These are phyloP conservation scores for Frieseomelitta varia DNA, from an alignment of 1,140 invertebrate species.

Conservation along the genomic window DNA sequence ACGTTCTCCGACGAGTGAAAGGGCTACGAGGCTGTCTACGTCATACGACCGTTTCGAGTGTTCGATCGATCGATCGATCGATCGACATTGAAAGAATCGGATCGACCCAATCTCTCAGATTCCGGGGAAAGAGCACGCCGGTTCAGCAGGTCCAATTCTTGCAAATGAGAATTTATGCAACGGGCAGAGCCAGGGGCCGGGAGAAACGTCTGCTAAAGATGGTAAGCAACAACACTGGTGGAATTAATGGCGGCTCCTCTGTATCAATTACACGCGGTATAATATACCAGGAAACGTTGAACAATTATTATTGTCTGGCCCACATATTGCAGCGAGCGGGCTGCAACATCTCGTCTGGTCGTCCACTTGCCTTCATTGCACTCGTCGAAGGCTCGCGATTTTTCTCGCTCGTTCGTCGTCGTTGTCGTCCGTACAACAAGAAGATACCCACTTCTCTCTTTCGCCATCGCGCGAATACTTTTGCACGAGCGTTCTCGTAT, in stretches of 20 bases:
- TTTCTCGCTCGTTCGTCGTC: slow-evolving; percentile 19
- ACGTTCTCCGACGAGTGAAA: slow-evolving; percentile 62
- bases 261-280: slow-evolving; percentile 70
- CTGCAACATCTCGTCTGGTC: slow-evolving; percentile 46
- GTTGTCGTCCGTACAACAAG: too few relatives aligned
- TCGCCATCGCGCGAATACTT: neutral
- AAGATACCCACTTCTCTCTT: neutral
- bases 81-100: neutral
- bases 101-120: neutral
- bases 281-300: slow-evolving; percentile 74
- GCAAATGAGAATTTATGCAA: slow-evolving; percentile 15
- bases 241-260: slow-evolving; percentile 68
- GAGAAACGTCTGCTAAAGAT: slow-evolving; percentile 55
- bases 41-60: slow-evolving; percentile 5
- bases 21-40: slow-evolving; percentile 42
- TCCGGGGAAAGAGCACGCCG: neutral
- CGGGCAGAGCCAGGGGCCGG: neutral
- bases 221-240: slow-evolving; percentile 33
- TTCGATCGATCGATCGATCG: slow-evolving; percentile 2
- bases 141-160: neutral
- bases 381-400: slow-evolving; percentile 57
- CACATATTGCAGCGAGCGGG: slow-evolving; percentile 63
- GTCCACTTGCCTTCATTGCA: slow-evolving; percentile 68
- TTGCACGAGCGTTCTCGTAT: neutral
- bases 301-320: slow-evolving; percentile 76